These are phyloP conservation scores for Proteles cristata DNA, from an alignment of 2,113 vertebrate species.

Conservation along the genomic window DNA sequence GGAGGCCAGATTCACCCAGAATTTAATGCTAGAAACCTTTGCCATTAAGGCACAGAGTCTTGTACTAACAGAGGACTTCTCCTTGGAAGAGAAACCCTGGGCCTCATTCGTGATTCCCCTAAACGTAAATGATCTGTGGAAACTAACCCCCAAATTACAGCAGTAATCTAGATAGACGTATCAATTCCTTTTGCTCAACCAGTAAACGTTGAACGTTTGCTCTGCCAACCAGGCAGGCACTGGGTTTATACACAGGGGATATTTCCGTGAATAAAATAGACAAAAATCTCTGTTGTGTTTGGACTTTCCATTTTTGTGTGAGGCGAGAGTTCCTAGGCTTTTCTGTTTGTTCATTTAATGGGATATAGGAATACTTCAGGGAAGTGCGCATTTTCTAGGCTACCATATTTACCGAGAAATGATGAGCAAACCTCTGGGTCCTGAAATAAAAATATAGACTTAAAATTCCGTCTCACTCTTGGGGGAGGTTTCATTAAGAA, in stretches of 20 bases:
- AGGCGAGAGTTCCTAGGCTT: background rate
- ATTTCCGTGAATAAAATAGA: background rate
- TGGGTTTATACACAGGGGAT: background rate
- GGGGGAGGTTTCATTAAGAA: constrained; percentile 25
- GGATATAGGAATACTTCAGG: background rate
- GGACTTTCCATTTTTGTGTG: background rate
- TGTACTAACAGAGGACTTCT: background rate
- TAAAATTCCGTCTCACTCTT: background rate
- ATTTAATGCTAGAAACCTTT: background rate
- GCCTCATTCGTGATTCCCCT: background rate
- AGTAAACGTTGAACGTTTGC: background rate
- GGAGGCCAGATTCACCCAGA: background rate
- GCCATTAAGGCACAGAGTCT: background rate
- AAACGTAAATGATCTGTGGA: background rate
- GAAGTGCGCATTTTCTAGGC: background rate
- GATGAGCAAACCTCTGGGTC: background rate
- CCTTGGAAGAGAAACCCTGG: background rate
- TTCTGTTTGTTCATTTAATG: constrained; percentile 24
- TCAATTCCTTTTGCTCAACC: background rate
- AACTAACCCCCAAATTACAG: background rate
- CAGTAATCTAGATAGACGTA: background rate
- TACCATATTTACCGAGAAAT: constrained; percentile 22
- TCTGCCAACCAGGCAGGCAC: background rate
- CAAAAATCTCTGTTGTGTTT: background rate
- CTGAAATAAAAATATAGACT: background rate